These are phyloP conservation scores for Dufourea novaeangliae DNA, from an alignment of 1,140 invertebrate genomes.

Conservation along the genomic window DNA sequence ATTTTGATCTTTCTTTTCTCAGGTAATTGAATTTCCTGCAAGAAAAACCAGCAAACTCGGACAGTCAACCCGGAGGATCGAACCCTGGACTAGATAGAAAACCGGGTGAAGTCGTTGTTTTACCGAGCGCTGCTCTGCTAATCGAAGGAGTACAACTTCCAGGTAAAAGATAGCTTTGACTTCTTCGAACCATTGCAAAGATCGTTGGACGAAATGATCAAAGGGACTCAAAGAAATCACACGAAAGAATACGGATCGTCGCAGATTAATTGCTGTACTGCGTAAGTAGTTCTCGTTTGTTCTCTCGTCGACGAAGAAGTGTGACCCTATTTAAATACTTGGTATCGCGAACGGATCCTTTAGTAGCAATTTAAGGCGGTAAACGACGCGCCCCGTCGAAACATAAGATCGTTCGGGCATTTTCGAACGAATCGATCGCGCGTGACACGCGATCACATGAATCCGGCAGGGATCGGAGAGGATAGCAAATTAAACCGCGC, in stretches of 20 bases:
- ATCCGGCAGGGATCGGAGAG: no score
- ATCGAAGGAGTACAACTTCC: background rate
- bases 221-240: background rate
- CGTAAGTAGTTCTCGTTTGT: no score
- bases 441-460: slow-evolving; percentile 11
- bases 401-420: slow-evolving; percentile 1
- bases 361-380: no score
- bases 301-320: no score
- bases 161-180: background rate
- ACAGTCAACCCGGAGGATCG: background rate
- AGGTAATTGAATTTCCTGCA: background rate
- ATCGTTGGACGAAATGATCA: background rate
- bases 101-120: background rate
- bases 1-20: slow-evolving; percentile 1
- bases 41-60: background rate
- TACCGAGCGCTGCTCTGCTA: background rate
- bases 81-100: background rate
- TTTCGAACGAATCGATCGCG: slow-evolving; percentile 10
- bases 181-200: slow-evolving; percentile 1
- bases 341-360: no score
- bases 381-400: slow-evolving; percentile 21
- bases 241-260: background rate
- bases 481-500: no score
- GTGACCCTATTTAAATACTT: no score
- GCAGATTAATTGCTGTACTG: background rate